Base-by-base conservation (phyloP, 2,113 vertebrate species). In the Alosa alosa region DNA sequence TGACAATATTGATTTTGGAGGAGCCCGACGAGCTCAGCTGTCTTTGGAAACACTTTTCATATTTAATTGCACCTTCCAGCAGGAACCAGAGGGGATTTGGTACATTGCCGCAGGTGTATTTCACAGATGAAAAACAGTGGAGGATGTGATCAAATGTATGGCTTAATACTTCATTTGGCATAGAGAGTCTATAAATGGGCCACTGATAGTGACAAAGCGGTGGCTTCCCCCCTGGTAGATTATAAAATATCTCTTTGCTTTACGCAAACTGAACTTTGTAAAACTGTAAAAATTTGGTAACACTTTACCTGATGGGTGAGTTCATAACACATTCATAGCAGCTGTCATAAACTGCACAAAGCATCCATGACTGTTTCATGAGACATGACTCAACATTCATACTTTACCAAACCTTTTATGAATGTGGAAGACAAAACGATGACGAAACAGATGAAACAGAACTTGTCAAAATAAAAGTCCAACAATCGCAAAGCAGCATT, bases 1-100 rank as follows among this genome's bases (percentile, higher is more conserved):
- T 25, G 81, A 46, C 36, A 82, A 86, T 87, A 88, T 87, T 89
- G 84, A 88, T 90, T 86, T 81, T 82, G 17, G 85, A 41, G 47
- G 39, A 84, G n/a, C 81, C 72, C 72, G 84, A 87, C 41, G 36
- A 86, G 78, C 83, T 50, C 41, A 49, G 17, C 60, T 41, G 45
- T 85, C 45, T 87, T 83, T 83, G 47, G 44, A 87, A 84, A 81
- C 78, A 84, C n/a, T 86, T 88, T 87, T 85, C 81, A 86, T 85
- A 83, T 84, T 82, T 85, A 83, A 87, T 87, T 88, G 84, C 83
- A 82, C 45, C 86, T 81, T 81, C 45, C 60, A 86, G 86, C 84
- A 55, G 55, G n/a, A 82, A 82, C 55, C 68, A 45, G 57, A 81
- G 60, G 81, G 50, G 49, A 85, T 52, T 82, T 75, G 18, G 84